Evolutionary conservation across 37 sponge, comb jelly and placozoan species (phyloP).

Genomic region (Petrosia ficiformis): DNA sequence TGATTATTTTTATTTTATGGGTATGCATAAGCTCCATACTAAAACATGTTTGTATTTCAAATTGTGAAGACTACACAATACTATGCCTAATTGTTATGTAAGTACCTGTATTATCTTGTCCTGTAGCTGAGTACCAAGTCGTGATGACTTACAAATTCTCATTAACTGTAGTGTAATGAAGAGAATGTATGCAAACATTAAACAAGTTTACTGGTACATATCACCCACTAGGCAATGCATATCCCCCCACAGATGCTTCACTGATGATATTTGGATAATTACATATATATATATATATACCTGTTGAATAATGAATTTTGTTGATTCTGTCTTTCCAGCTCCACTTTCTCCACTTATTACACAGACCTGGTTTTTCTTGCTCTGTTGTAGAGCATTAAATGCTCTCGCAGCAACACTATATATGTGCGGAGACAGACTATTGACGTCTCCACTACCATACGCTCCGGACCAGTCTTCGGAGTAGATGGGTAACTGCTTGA

Average conservation of each 20-base stretch:
- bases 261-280: no score
- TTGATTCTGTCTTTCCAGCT: slow-evolving; percentile 85
- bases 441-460: not conserved
- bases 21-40: no score
- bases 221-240: no score
- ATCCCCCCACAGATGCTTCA: no score
- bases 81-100: no score
- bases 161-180: slow-evolving; percentile 61
- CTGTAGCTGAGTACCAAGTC: slow-evolving; percentile 43
- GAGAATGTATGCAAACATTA: no score
- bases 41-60: no score
- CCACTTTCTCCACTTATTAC: slow-evolving; percentile 90
- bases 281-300: no score
- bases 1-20: no score
- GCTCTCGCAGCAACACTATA: slow-evolving; percentile 60
- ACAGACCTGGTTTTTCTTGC: slow-evolving; percentile 72
- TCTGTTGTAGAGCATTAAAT: slow-evolving; percentile 61
- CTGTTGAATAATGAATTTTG: slow-evolving; percentile 75
- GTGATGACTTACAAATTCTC: slow-evolving; percentile 52
- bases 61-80: no score
- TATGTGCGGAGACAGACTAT: slow-evolving; percentile 62
- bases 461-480: slow-evolving; percentile 15
- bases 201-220: no score
- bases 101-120: slow-evolving; percentile 59
- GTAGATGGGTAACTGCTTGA: slow-evolving; percentile 28